A percentile compares a stretch with the other conserved stretches of the same genome.
These are phyloP conservation scores for Lasiurus cinereus DNA, from an alignment of 2,113 vertebrate genomes.

Conservation along the genomic window DNA sequence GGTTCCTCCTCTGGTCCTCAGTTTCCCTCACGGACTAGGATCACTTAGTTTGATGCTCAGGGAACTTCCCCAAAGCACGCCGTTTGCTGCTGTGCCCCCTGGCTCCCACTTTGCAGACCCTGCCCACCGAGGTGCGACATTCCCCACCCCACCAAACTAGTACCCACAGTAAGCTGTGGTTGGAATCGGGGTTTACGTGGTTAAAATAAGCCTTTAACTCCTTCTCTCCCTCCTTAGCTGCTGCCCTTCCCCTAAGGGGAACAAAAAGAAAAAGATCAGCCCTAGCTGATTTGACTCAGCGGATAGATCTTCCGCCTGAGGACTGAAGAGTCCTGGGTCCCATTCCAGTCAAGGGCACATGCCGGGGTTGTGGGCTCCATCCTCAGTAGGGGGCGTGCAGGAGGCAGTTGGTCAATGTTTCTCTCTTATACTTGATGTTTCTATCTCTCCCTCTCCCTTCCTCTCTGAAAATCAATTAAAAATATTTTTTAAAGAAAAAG, in stretches of 20 bases:
- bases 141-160: neutral
- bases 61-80: neutral
- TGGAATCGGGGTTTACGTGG: neutral
- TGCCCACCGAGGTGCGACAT: no score
- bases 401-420: no score
- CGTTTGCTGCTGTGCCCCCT: neutral
- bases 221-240: neutral
- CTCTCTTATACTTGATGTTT: no score
- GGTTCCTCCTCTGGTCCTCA: neutral
- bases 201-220: constrained; percentile 23
- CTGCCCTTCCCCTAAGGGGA: neutral
- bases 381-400: no score
- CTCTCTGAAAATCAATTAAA: no score
- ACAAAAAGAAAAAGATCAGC: neutral
- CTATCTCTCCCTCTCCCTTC: no score
- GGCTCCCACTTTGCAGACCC: neutral
- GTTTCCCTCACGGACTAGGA: neutral
- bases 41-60: neutral
- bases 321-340: no score
- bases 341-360: no score
- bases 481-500: neutral
- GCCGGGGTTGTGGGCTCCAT: no score
- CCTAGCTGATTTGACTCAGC: no score
- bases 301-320: no score
- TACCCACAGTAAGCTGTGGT: neutral